Conservation (phyloP, 2,888 invertebrate species). For the Parascotia fuliginaria region DNA sequence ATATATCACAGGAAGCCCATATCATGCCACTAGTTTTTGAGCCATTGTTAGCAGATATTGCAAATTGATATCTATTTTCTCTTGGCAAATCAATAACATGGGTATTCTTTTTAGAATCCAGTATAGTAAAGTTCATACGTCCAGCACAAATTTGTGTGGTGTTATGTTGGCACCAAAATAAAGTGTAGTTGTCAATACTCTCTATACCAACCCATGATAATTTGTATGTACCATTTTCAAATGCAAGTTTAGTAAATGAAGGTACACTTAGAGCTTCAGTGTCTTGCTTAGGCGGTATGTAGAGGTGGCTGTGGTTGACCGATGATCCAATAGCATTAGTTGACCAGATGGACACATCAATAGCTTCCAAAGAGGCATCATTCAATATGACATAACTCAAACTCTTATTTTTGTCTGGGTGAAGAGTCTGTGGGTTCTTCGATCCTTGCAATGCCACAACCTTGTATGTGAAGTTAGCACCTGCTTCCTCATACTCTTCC, state of each 20-base stretch:
- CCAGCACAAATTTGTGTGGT: slow-evolving; percentile 83
- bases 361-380: slow-evolving; percentile 72
- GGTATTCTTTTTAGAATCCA: slow-evolving; percentile 70
- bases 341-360: slow-evolving; percentile 86
- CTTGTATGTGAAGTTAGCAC: slow-evolving; percentile 90
- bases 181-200: slow-evolving; percentile 88
- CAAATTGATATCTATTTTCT: slow-evolving; percentile 90
- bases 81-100: slow-evolving; percentile 86
- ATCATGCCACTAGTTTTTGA: slow-evolving; percentile 92
- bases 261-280: slow-evolving; percentile 74
- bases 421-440: slow-evolving; percentile 60
- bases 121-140: slow-evolving; percentile 74
- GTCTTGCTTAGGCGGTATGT: slow-evolving; percentile 85
- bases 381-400: slow-evolving; percentile 87
- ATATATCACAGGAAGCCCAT: slow-evolving; percentile 91
- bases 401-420: slow-evolving; percentile 83
- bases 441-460: slow-evolving; percentile 73
- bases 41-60: slow-evolving; percentile 91
- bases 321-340: slow-evolving; percentile 87
- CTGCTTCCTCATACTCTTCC: slow-evolving; percentile 89
- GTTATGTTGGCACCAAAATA: slow-evolving; percentile 91
- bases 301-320: slow-evolving; percentile 82
- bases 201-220: slow-evolving; percentile 90
- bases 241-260: slow-evolving; percentile 90
- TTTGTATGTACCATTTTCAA: slow-evolving; percentile 89